A percentile compares a stretch with the other conserved stretches of the same genome.
These are phyloP conservation scores for Gymnocheta viridis DNA, from an alignment of 2,888 invertebrate species.

Conservation along the genomic window DNA sequence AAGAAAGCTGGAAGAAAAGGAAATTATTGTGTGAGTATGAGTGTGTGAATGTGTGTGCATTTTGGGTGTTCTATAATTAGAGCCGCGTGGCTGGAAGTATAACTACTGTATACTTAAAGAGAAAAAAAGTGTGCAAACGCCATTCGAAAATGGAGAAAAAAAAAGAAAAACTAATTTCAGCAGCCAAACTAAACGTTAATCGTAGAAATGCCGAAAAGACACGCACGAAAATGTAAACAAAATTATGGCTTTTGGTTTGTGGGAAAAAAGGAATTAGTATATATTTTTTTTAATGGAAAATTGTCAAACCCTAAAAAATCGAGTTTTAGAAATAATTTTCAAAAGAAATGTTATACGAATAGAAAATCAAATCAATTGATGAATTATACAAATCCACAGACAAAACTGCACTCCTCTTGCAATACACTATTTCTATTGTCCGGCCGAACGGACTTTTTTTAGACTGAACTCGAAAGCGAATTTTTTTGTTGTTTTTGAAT, in stretches of 20 bases:
- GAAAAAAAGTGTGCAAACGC: conserved; percentile 34
- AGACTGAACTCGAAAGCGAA: no score
- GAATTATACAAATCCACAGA: no score
- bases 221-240: conserved; percentile 34
- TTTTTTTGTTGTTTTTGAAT: no score
- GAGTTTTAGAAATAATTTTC: no score
- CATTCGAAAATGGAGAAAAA: conserved; percentile 5
- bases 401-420: no score
- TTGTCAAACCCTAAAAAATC: no score
- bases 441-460: no score
- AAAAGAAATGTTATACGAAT: no score
- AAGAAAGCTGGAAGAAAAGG: not conserved
- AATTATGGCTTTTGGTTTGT: not conserved
- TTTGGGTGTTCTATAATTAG: not conserved
- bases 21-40: conserved; percentile 11
- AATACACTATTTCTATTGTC: no score
- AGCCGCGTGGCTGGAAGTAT: not conserved
- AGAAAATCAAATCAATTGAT: no score
- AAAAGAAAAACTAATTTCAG: conserved; percentile 35
- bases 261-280: no score
- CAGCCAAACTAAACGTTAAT: conserved; percentile 30
- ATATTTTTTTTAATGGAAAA: no score
- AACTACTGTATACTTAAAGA: not conserved
- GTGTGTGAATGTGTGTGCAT: not conserved
- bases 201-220: conserved; percentile 17